phyloP scores from a whole-genome alignment of 2,797 vertebrate genomes.

The Ciconia nigra region DNA sequence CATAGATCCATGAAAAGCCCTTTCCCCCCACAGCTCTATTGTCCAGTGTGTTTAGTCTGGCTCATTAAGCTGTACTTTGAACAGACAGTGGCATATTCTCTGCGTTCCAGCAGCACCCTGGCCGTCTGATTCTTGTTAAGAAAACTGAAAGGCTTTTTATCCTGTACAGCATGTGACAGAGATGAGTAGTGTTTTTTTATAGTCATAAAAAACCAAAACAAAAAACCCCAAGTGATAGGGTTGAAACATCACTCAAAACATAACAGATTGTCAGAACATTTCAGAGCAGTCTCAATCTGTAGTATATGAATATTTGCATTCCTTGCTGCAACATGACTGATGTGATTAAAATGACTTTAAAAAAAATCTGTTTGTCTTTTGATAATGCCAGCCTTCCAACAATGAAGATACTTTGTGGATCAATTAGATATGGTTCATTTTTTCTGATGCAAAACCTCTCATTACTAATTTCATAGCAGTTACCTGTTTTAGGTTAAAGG shows the following conservation, averaged over 20 bases:
- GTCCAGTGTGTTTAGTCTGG: constrained; percentile 41
- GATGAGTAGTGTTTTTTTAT: constrained; percentile 53
- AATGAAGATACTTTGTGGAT: background rate
- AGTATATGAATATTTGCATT: constrained; percentile 51
- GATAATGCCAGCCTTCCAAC: background rate
- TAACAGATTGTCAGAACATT: constrained; percentile 63
- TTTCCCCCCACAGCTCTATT: constrained; percentile 42
- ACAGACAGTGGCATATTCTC: constrained; percentile 58
- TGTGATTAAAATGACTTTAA: constrained; percentile 9
- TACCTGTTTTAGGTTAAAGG: background rate
- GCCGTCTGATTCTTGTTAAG: constrained; percentile 57
- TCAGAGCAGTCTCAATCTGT: constrained; percentile 50
- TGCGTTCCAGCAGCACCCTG: constrained; percentile 60
- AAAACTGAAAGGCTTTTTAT: constrained; percentile 63
- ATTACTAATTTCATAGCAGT: background rate
- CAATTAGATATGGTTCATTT: background rate
- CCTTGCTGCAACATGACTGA: constrained; percentile 14
- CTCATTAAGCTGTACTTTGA: constrained; percentile 59
- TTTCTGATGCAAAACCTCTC: background rate
- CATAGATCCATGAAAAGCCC: constrained; percentile 54
- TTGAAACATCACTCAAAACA: constrained; percentile 61
- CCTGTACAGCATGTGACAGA: constrained; percentile 51
- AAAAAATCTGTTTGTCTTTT: background rate
- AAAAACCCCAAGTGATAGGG: constrained; percentile 52
- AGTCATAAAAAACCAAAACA: constrained; percentile 42